Conservation (phyloP, 2,888 invertebrate genomes). For the Drosophila siamana region DNA sequence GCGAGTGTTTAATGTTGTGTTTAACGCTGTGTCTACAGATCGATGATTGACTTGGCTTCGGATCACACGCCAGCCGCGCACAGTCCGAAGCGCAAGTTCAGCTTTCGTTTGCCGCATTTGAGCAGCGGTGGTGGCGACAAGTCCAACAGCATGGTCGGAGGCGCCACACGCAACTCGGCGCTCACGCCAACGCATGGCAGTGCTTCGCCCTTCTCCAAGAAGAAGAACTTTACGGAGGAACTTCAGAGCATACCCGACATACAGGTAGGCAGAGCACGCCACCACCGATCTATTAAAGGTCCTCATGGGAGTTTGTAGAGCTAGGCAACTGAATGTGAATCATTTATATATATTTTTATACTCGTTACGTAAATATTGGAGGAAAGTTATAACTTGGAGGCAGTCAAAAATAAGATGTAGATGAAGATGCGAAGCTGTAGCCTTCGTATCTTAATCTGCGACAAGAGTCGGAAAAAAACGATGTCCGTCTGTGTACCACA, state of each 20-base stretch:
- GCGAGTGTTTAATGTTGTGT: not conserved
- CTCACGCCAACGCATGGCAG: constrained; percentile 81
- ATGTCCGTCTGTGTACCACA: no score
- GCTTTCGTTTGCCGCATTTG: constrained; percentile 89
- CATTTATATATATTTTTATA: constrained; percentile 9
- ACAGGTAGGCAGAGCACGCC: constrained; percentile 87
- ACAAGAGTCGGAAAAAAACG: no score
- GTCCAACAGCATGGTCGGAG: constrained; percentile 51
- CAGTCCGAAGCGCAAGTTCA: constrained; percentile 91
- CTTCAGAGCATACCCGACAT: constrained; percentile 93
- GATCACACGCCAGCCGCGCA: constrained; percentile 87
- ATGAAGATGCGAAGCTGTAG: no score
- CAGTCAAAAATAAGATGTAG: no score
- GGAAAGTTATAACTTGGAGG: not conserved
- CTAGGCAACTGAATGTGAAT: constrained; percentile 1
- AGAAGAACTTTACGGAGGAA: constrained; percentile 96
- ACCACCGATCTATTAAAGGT: not conserved
- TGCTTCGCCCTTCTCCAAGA: constrained; percentile 83
- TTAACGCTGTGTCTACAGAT: constrained; percentile 83
- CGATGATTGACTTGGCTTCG: constrained; percentile 88
- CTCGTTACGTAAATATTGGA: not conserved
- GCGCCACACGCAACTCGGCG: constrained; percentile 48
- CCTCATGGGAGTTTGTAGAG: constrained; percentile 1
- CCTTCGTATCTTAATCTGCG: no score
- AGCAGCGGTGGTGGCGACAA: constrained; percentile 80